These are phyloP conservation scores for Rhaphigaster nebulosa DNA, from an alignment of 2,888 invertebrate species.

Conservation along the genomic window DNA sequence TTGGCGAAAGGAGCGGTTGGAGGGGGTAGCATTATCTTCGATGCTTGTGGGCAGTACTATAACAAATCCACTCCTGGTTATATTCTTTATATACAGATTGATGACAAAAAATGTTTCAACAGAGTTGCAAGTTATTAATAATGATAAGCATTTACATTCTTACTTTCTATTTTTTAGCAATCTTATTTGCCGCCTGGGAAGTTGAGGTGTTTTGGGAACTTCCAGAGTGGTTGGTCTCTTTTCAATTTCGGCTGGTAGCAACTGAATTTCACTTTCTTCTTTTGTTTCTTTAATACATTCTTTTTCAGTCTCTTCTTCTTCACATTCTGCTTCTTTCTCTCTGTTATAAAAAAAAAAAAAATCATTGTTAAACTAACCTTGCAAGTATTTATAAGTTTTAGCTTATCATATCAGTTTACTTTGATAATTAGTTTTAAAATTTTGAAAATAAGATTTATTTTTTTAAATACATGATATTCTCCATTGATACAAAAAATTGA, in stretches of 20 bases:
- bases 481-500: too few relatives aligned
- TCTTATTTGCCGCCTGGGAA: conserved; percentile 61
- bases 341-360: background rate
- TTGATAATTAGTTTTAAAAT: background rate
- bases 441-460: background rate
- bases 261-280: conserved; percentile 57
- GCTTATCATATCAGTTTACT: background rate
- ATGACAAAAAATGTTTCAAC: too few relatives aligned
- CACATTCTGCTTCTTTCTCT: conserved; percentile 66
- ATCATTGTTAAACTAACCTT: background rate
- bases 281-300: conserved; percentile 49
- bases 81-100: too few relatives aligned
- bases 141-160: too few relatives aligned
- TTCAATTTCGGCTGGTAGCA: conserved; percentile 54
- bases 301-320: conserved; percentile 64
- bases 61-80: too few relatives aligned
- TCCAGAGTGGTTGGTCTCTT: conserved; percentile 63
- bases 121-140: too few relatives aligned
- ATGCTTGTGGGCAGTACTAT: too few relatives aligned
- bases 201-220: conserved; percentile 63
- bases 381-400: background rate
- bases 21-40: too few relatives aligned
- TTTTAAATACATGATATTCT: too few relatives aligned
- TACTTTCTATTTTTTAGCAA: conserved; percentile 62
- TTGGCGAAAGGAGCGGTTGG: too few relatives aligned